Base-by-base conservation (phyloP, 2,113 vertebrate species). In the Platysternon megacephalum region DNA sequence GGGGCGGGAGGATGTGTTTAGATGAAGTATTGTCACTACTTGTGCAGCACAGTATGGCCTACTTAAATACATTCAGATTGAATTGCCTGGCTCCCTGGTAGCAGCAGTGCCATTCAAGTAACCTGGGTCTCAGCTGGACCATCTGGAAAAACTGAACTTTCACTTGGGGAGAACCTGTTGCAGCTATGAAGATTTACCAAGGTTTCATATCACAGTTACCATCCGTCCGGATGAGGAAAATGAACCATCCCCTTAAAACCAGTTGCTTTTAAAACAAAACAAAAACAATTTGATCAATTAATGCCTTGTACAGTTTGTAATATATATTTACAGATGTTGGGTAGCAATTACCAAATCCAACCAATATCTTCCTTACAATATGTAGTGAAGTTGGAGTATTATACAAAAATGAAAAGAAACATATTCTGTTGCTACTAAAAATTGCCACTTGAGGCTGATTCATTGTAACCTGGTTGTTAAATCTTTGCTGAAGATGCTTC, bases 51-150 rank as follows among this genome's bases (percentile, higher is more conserved):
- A 21, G 61, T 32, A 1, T 5, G 74, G 87, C 29, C 53, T 17
- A 3, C 8, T 76, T 55, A 28, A 53, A 32, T 42, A 56, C 55
- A 51, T 39, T 79, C 82, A n/a, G 35, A 24, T 29, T 58, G 24
- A 84, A 12, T 28, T 32, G 74, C 5, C 32, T 61, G 88, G 81
- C 79, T 86, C 11, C 79, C n/a, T 49, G 13, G 51, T 21, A 19
- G 80, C 61, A 32, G 52, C 87, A 68, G 7, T 83, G 94, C 42
- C 92, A 79, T 76, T 91, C 93, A 95, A 96, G 95, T 97, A 95
- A 91, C 96, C 92, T 97, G 96, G 93, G 76, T 42, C 80, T 87
- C 44, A 39, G 29, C 42, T 48, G 82, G 14, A 49, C 42, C 58
- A 1, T 89, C 87, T 29, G 39, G 86, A 35, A 91, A 79, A 97